phyloP scores from a whole-genome alignment of 2,888 invertebrate species.

The Choristoneura rosaceana region DNA sequence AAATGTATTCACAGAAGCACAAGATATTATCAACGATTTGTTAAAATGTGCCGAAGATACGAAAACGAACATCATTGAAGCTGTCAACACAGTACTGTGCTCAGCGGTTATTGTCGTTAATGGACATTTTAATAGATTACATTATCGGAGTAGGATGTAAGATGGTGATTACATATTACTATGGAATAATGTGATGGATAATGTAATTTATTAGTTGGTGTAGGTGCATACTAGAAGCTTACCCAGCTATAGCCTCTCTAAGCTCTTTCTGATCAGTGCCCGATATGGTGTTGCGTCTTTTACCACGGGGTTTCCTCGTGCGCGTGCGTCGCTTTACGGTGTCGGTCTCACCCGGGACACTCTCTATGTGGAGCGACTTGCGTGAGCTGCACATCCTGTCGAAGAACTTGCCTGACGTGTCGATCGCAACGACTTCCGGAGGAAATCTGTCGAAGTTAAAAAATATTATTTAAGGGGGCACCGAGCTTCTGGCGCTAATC shows the following conservation, averaged over 20 bases:
- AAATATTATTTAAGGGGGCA: too few species aligned
- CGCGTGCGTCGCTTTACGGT: conserved; percentile 89
- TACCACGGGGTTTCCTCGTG: conserved; percentile 91
- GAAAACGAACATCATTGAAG: conserved; percentile 65
- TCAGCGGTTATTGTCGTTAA: conserved; percentile 72
- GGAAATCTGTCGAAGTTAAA: conserved; percentile 88
- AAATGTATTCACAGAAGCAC: conserved; percentile 83
- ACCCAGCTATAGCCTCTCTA: conserved; percentile 93
- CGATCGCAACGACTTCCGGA: conserved; percentile 94
- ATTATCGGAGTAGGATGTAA: conserved; percentile 64
- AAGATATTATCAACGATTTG: conserved; percentile 75
- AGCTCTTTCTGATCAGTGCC: conserved; percentile 96
- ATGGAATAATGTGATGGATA: conserved; percentile 56
- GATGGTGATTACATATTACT: conserved; percentile 45
- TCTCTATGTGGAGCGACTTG: conserved; percentile 90
- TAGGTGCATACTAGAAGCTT: conserved; percentile 86
- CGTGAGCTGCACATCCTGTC: conserved; percentile 95
- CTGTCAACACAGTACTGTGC: conserved; percentile 79
- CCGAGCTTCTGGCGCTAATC: too few species aligned
- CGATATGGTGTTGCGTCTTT: conserved; percentile 95
- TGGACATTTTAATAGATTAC: conserved; percentile 68
- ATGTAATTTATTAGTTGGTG: conserved; percentile 71
- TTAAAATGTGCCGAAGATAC: conserved; percentile 78
- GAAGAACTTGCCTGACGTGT: conserved; percentile 95
- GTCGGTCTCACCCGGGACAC: conserved; percentile 81